These are phyloP conservation scores for Petrocephalus sullivani DNA, from an alignment of 2,797 vertebrate genomes.

Conservation along the genomic window DNA sequence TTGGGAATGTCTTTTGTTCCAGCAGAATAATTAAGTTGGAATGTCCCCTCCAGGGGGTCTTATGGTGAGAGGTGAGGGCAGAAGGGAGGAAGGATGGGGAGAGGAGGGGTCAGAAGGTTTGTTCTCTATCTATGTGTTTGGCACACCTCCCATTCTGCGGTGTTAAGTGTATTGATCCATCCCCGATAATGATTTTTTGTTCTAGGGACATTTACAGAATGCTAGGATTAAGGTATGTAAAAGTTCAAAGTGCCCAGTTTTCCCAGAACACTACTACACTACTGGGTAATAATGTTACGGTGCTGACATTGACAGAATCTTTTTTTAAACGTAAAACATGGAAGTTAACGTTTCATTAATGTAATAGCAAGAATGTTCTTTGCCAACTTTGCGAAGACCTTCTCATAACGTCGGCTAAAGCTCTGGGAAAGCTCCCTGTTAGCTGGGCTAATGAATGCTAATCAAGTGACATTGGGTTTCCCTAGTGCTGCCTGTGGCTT, in stretches of 20 bases:
- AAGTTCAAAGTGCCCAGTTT: background rate
- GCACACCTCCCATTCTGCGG: background rate
- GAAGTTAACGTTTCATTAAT: background rate
- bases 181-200: background rate
- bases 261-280: background rate
- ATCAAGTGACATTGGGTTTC: conserved; percentile 3
- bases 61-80: conserved; percentile 41
- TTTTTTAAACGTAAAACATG: background rate
- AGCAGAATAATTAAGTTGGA: conserved; percentile 56
- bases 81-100: conserved; percentile 18
- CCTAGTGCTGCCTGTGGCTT: conserved; percentile 1
- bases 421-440: background rate
- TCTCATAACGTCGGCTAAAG: background rate
- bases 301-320: background rate
- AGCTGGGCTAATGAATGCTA: conserved; percentile 19
- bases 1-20: conserved; percentile 57
- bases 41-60: conserved; percentile 55
- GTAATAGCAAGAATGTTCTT: background rate
- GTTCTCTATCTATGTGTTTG: background rate
- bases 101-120: conserved; percentile 16
- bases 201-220: background rate
- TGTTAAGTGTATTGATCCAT: background rate
- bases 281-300: background rate
- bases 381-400: background rate
- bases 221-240: background rate